Base-by-base conservation (phyloP, 1,140 invertebrate species). In the Drosophila navojoa region DNA sequence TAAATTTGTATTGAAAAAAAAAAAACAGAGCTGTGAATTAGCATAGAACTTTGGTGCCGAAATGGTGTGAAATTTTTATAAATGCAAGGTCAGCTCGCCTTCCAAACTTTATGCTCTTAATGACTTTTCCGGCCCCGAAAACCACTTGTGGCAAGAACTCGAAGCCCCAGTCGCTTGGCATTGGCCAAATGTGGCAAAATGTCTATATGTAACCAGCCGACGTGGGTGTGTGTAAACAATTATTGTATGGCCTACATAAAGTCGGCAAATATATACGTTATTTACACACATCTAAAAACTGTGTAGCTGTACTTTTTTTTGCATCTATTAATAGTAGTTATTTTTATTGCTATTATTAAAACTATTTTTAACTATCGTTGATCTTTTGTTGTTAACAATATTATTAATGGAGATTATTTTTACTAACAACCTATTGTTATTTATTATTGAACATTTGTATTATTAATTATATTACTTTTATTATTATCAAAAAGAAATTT, bases 41-140 rank as follows among this genome's bases (percentile, higher is more conserved):
- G 49, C 75, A 77, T 77, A 77, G 71, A 77, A 74, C 64, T 77
- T 74, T 74, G 74, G 74, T 45, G 58, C 40, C 58, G n/a, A 76
- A 72, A 76, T 76, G 58, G 64, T 76, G 70, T 68, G 63, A 76
- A 59, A 61, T 69, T 52, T 42, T 42, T 54, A 53, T 19, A 57
- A 57, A 73, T 45, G 45, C 47, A 62, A 68, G 45, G 62, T 68
- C 52, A 47, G 16, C 29, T 49, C 27, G 52, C 59, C 59, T 64
- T 40, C 55, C 55, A 72, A 72, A 68, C 15, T 16, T 45, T 54
- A 40, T 49, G 63, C 55, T 54, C 55, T 45, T 68, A 72, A 72
- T 60, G 63, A 68, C 63, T 68, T 68, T 68, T 72, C 49, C 55
- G 70, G 70, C 63, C 63, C 22, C 42, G 32, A 49, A 27, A 32